Evolutionary conservation across 2,888 invertebrate genomes (phyloP).

Genomic region (Thysanoteuthis rhombus): DNA sequence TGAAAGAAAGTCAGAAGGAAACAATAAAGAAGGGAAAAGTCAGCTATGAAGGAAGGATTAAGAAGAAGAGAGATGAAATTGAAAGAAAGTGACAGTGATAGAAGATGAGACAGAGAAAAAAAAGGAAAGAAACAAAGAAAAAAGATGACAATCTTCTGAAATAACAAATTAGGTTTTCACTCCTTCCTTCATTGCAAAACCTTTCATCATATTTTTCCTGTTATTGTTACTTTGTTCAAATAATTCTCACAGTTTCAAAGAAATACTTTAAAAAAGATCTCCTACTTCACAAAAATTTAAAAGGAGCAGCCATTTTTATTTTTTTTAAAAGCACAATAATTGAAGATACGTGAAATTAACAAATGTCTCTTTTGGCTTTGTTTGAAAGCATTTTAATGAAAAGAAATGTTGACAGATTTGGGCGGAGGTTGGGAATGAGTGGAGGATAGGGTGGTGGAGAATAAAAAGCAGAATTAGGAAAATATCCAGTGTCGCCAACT

Average conservation of each 20-base stretch:
- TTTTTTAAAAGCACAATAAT: neutral
- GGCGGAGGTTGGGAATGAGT: neutral
- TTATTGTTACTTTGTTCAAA: neutral
- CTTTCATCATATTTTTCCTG: neutral
- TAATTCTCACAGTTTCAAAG: neutral
- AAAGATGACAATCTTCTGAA: neutral
- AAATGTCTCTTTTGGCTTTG: neutral
- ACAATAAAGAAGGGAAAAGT: too few species aligned
- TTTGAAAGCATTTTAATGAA: neutral
- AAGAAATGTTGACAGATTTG: neutral
- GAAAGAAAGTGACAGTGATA: too few species aligned
- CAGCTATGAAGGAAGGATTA: too few species aligned
- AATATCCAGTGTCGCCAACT: too few species aligned
- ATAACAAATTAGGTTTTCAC: neutral
- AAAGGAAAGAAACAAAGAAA: neutral
- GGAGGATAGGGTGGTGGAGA: neutral
- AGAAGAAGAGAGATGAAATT: too few species aligned
- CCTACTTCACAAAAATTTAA: neutral
- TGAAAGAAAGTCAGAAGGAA: too few species aligned
- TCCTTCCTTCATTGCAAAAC: neutral
- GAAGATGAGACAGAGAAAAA: neutral
- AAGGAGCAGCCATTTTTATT: neutral
- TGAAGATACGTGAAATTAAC: neutral
- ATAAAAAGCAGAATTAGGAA: neutral
- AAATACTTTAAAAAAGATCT: neutral